A percentile compares a stretch with the other conserved stretches of the same genome.
These are phyloP conservation scores for Mobula hypostoma DNA, from an alignment of 2,113 vertebrate species.

Conservation along the genomic window DNA sequence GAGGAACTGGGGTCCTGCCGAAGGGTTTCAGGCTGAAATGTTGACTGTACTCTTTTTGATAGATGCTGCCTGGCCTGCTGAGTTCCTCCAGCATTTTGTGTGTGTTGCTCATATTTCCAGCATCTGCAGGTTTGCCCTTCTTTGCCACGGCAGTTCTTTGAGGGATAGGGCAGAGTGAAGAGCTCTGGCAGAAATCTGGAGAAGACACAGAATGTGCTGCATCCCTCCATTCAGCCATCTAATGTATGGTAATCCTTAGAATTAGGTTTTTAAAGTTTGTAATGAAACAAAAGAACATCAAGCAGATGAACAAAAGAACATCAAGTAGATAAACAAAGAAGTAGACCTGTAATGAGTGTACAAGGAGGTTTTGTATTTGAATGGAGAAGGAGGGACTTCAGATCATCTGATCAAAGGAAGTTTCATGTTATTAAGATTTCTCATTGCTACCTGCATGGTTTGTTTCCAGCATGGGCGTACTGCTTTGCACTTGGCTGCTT, in stretches of 20 bases:
- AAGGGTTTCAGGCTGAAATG: no score
- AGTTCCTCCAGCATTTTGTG: no score
- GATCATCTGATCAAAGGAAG: neutral
- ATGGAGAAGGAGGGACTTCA: neutral
- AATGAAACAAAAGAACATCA: neutral
- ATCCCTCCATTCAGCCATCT: neutral
- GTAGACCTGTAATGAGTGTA: neutral
- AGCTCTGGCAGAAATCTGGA: neutral
- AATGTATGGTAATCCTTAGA: neutral
- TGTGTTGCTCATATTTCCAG: no score
- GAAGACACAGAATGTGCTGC: neutral
- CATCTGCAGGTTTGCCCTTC: no score
- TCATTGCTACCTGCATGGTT: constrained; percentile 39
- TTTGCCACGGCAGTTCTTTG: no score
- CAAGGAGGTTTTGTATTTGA: neutral
- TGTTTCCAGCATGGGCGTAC: constrained; percentile 82
- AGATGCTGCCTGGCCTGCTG: no score
- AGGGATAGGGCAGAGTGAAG: neutral
- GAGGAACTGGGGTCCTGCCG: no score
- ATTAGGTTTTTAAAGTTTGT: neutral
- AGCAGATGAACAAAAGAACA: neutral
- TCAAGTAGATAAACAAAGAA: neutral
- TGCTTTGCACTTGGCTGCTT: constrained; percentile 83
- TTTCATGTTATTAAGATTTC: neutral
- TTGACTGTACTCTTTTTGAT: no score